Conservation (phyloP, 2,888 invertebrate genomes). For the Colostygia pectinataria region DNA sequence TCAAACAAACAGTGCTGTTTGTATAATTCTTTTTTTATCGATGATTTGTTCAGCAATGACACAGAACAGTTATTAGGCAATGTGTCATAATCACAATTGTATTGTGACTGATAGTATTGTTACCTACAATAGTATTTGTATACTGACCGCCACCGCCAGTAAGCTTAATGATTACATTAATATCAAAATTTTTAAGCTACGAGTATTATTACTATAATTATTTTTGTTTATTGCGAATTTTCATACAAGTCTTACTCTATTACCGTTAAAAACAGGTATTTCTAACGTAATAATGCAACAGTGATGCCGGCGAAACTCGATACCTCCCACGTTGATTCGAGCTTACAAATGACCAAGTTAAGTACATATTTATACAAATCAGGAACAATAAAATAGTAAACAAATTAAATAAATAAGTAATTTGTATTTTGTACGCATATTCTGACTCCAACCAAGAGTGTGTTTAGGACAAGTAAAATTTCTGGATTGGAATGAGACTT, state of each 20-base stretch:
- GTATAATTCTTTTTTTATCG: constrained; percentile 38
- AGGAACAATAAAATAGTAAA: constrained; percentile 25
- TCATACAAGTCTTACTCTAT: constrained; percentile 4
- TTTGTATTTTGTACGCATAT: constrained; percentile 19
- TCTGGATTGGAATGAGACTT: too few species aligned
- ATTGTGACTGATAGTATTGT: too few species aligned
- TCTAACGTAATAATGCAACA: constrained; percentile 25
- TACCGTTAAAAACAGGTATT: constrained; percentile 18
- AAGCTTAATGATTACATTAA: too few species aligned
- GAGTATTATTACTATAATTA: too few species aligned
- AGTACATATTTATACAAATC: constrained; percentile 34
- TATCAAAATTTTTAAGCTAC: too few species aligned
- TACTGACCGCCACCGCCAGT: too few species aligned
- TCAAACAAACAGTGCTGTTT: constrained; percentile 63
- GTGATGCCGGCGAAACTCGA: constrained; percentile 29
- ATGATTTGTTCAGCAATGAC: constrained; percentile 28
- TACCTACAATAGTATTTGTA: too few species aligned
- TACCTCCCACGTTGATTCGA: constrained; percentile 31
- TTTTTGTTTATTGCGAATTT: constrained; percentile 2
- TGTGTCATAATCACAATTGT: too few species aligned
- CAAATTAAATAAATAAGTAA: constrained; percentile 20
- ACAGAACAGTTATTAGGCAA: too few species aligned
- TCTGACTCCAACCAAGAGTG: not conserved
- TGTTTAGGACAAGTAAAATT: too few species aligned
- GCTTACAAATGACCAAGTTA: constrained; percentile 32